Conservation (phyloP, 2,797 vertebrate species). For the Spheniscus humboldti region DNA sequence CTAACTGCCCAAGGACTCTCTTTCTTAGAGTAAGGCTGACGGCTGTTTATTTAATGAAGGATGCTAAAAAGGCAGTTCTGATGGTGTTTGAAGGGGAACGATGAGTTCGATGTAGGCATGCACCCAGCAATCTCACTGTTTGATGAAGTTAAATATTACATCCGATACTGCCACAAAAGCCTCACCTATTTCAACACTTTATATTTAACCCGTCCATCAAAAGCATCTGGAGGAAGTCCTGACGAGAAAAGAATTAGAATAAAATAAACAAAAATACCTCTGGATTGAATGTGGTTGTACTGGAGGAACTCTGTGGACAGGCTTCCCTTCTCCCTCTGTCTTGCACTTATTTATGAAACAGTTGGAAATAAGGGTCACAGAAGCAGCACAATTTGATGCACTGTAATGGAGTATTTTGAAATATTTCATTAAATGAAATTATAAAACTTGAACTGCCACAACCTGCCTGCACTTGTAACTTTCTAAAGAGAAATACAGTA, state of each 20-base stretch:
- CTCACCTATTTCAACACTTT: not conserved
- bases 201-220: not conserved
- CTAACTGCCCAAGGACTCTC: not conserved
- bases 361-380: not conserved
- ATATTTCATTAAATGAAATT: not conserved
- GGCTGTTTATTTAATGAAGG: not conserved
- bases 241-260: not conserved
- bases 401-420: not conserved
- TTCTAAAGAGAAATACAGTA: not conserved
- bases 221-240: not conserved
- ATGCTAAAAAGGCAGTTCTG: not conserved
- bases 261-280: not conserved
- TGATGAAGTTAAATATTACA: not conserved
- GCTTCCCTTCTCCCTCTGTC: not conserved
- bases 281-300: not conserved
- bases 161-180: not conserved
- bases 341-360: not conserved
- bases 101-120: rapidly evolving
- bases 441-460: not conserved
- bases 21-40: not conserved
- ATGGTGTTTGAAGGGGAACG: not conserved
- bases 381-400: not conserved
- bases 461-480: not conserved
- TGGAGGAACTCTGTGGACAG: not conserved
- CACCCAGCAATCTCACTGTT: not conserved